These are phyloP conservation scores for Dysidea cf. avara DNA, from an alignment of 37 sponge, comb jelly and placozoan species.

Conservation along the genomic window DNA sequence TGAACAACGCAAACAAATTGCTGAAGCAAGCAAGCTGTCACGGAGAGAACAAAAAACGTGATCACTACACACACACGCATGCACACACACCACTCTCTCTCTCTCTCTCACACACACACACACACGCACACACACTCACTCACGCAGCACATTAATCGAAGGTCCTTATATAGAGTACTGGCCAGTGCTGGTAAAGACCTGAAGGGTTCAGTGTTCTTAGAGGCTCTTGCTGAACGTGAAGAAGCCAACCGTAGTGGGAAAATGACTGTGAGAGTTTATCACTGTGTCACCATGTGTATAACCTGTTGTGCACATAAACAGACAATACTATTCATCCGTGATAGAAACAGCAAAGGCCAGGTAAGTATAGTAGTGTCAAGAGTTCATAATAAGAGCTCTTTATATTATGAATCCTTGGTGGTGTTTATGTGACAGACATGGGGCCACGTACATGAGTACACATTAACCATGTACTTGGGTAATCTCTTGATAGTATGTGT, in stretches of 20 bases:
- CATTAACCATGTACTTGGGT: no score
- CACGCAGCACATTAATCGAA: neutral
- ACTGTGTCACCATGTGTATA: neutral
- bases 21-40: conserved; percentile 81
- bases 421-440: no score
- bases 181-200: conserved; percentile 76
- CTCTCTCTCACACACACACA: conserved; percentile 13
- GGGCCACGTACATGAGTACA: no score
- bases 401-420: no score
- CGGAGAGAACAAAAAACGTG: conserved; percentile 84
- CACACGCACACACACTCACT: conserved; percentile 6
- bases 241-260: conserved; percentile 96
- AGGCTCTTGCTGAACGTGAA: conserved; percentile 91
- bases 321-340: conserved; percentile 92
- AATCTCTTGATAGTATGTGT: no score
- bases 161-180: conserved; percentile 41
- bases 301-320: neutral
- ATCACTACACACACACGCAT: neutral
- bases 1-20: conserved; percentile 82
- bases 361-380: no score
- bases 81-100: neutral
- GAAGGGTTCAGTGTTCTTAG: conserved; percentile 65
- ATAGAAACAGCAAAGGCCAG: conserved; percentile 84
- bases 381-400: no score
- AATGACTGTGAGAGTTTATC: conserved; percentile 65